Conservation (phyloP, 2,113 vertebrate genomes). For the Pseudorasbora parva region DNA sequence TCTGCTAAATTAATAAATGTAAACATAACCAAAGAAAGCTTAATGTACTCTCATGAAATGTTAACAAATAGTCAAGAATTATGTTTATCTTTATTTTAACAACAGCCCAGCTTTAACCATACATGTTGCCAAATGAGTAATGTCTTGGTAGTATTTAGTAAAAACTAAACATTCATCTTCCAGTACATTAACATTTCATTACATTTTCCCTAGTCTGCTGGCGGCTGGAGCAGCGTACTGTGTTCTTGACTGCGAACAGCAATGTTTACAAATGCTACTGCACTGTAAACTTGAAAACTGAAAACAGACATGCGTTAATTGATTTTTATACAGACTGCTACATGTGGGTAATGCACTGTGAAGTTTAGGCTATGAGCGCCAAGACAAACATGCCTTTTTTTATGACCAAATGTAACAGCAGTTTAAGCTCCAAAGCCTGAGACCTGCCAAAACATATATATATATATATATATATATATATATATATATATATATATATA, state of each 20-base stretch:
- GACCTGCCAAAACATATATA: conserved; percentile 40
- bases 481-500: too few relatives aligned
- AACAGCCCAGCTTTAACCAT: background rate
- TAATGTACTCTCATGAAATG: background rate
- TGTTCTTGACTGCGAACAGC: conserved; percentile 20
- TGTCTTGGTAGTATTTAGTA: conserved; percentile 1
- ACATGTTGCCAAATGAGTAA: conserved; percentile 20
- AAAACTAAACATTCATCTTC: conserved; percentile 3
- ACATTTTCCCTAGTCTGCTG: background rate
- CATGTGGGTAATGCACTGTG: conserved; percentile 48
- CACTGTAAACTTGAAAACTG: conserved; percentile 39
- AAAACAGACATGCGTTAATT: conserved; percentile 49
- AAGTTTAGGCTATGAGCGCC: conserved; percentile 39
- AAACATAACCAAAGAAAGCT: background rate
- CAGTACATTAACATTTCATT: conserved; percentile 15
- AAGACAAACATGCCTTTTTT: conserved; percentile 58
- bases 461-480: too few relatives aligned
- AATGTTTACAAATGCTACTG: conserved; percentile 14
- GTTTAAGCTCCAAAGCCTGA: conserved; percentile 32
- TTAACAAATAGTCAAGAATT: background rate
- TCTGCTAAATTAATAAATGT: background rate
- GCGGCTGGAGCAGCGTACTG: conserved; percentile 15
- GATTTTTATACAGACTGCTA: conserved; percentile 44
- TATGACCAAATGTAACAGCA: conserved; percentile 48
- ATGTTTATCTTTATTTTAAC: background rate